Conservation (phyloP, 2,113 vertebrate genomes). For the Glareola pratincola region DNA sequence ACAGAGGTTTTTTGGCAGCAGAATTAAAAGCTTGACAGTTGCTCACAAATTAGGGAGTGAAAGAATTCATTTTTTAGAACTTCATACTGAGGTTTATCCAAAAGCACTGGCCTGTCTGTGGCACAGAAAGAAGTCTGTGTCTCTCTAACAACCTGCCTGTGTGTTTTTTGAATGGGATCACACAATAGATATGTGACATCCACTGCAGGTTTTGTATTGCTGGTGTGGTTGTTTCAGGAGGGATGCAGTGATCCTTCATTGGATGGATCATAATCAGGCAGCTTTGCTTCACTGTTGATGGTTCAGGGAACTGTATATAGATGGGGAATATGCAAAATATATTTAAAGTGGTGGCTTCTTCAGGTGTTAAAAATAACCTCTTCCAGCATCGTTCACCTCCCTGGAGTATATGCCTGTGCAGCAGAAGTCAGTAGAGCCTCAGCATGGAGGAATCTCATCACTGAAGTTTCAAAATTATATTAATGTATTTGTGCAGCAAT, state of each 20-base stretch:
- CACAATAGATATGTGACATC: background rate
- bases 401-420: background rate
- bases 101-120: background rate
- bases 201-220: background rate
- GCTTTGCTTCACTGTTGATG: background rate
- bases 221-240: background rate
- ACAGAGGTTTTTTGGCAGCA: background rate
- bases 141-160: background rate
- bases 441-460: background rate
- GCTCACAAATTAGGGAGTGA: background rate
- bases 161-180: background rate
- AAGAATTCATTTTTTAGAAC: background rate
- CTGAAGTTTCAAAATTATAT: background rate
- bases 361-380: background rate
- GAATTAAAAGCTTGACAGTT: background rate
- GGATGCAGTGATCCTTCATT: background rate
- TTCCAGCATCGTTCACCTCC: background rate
- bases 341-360: background rate
- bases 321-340: background rate
- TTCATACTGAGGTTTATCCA: background rate
- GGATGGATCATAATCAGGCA: background rate
- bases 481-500: background rate
- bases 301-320: background rate
- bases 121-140: background rate
- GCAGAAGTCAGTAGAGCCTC: background rate